phyloP scores from a whole-genome alignment of 2,888 invertebrate species.

The Drosophila macrospina region DNA sequence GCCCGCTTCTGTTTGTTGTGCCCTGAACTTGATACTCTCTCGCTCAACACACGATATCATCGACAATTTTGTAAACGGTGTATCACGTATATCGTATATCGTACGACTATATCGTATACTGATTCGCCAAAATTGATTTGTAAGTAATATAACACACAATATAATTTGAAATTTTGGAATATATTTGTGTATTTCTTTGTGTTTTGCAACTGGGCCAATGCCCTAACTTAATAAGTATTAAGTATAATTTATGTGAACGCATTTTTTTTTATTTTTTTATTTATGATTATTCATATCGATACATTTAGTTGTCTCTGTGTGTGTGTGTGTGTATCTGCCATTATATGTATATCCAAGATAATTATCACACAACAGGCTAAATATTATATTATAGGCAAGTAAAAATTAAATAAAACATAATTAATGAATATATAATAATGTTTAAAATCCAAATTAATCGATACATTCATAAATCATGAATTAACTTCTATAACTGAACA shows the following conservation, averaged over 20 bases:
- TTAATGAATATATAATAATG: not conserved
- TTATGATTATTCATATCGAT: conserved; percentile 48
- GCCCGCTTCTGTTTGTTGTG: conserved; percentile 75
- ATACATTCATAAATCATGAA: conserved; percentile 29
- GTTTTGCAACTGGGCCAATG: conserved; percentile 35
- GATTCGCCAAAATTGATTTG: conserved; percentile 67
- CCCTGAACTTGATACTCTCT: conserved; percentile 55
- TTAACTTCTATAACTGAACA: conserved; percentile 67
- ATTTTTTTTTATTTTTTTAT: conserved; percentile 34
- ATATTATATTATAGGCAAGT: conserved; percentile 31
- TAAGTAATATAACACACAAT: conserved; percentile 76
- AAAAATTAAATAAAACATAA: conserved; percentile 11
- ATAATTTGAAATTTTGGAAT: conserved; percentile 39
- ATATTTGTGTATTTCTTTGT: conserved; percentile 32
- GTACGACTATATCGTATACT: conserved; percentile 22
- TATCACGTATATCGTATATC: conserved; percentile 33
- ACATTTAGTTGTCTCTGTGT: conserved; percentile 48
- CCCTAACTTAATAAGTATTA: conserved; percentile 17
- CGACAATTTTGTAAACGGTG: conserved; percentile 45
- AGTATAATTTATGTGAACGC: conserved; percentile 36
- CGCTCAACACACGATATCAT: conserved; percentile 46
- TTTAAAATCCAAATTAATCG: conserved; percentile 16
- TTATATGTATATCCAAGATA: conserved; percentile 16
- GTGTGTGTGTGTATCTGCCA: conserved; percentile 37
- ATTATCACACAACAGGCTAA: conserved; percentile 31